Base-by-base conservation (phyloP, 2,888 invertebrate genomes). In the Zele albiditarsus region DNA sequence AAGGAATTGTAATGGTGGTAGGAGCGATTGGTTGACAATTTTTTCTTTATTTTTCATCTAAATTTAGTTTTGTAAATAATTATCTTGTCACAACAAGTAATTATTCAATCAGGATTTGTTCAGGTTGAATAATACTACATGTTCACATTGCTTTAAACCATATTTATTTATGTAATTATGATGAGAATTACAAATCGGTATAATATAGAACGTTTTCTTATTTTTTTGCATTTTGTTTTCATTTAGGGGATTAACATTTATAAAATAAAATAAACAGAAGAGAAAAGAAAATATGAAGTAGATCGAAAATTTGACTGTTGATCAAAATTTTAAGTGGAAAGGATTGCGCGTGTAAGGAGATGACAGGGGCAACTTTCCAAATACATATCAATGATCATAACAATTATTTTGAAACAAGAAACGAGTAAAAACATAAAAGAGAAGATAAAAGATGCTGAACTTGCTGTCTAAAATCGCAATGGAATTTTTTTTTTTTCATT, bases 121-220 rank as follows among this genome's bases (percentile, higher is more conserved):
- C 16, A 62, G 16, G n/a, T 31, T 31, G 28, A 31, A 62, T n/a
- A 12, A 62, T 31, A 31, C 2, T 12, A 28, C 62, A 62, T 14
- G n/a, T 3, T 62, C 16, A 2, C 38, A 80, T 82, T 82, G 82
- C 81, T 77, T 82, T 86, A 86, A 87, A 87, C 81, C 85, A 87
- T 85, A 82, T 87, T 86, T 87, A 87, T 87, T 87, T 83, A 74
- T 77, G 71, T 76, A 84, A 85, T 84, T 86, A 86, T 82, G 84
- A 86, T 83, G 81, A 85, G 84, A 85, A 84, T 87, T 82, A 82
- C 83, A 84, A 84, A 82, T 85, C 83, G 84, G 83, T 86, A 88
- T 84, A 88, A 85, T 84, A 84, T 82, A 84, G 87, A 74, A 74
- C 33, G n/a, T 25, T 69, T 53, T 58, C 31, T 63, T 60, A 63